phyloP scores from a whole-genome alignment of 2,888 invertebrate species.

The Tenthredo livida region DNA sequence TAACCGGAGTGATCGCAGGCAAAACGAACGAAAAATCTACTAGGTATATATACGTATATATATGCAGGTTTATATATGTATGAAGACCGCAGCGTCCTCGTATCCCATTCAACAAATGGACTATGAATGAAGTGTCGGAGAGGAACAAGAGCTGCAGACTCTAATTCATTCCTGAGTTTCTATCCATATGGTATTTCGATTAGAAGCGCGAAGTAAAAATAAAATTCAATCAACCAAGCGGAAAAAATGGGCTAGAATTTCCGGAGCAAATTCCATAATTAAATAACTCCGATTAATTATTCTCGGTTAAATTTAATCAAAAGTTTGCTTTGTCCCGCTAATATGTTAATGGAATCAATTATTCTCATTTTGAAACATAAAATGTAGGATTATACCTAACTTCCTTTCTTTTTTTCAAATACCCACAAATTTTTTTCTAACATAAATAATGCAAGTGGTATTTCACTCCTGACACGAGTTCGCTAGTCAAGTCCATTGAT shows the following conservation, averaged over 20 bases:
- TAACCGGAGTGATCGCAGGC: slow-evolving; percentile 7
- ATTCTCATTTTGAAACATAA: neutral
- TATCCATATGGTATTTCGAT: slow-evolving; percentile 5
- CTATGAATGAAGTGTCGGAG: slow-evolving; percentile 43
- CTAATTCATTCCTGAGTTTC: neutral
- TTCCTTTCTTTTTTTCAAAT: neutral
- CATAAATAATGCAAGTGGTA: neutral
- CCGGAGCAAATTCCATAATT: slow-evolving; percentile 13
- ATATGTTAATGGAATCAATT: neutral
- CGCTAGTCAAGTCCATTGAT: slow-evolving; percentile 14
- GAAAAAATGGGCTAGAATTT: slow-evolving; percentile 9
- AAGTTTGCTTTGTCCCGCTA: neutral
- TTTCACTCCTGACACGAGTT: neutral
- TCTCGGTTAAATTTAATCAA: neutral
- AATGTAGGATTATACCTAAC: too few species aligned
- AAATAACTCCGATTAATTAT: neutral
- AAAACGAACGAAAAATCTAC: neutral
- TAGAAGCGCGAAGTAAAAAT: neutral
- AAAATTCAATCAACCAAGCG: neutral
- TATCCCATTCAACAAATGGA: slow-evolving; percentile 35
- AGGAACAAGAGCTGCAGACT: slow-evolving; percentile 9
- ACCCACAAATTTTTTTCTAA: neutral
- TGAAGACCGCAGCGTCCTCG: slow-evolving; percentile 19
- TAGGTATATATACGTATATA: slow-evolving; percentile 18
- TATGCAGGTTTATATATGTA: neutral